These are phyloP conservation scores for Mamestra configurata DNA, from an alignment of 1,140 invertebrate genomes.

Conservation along the genomic window DNA sequence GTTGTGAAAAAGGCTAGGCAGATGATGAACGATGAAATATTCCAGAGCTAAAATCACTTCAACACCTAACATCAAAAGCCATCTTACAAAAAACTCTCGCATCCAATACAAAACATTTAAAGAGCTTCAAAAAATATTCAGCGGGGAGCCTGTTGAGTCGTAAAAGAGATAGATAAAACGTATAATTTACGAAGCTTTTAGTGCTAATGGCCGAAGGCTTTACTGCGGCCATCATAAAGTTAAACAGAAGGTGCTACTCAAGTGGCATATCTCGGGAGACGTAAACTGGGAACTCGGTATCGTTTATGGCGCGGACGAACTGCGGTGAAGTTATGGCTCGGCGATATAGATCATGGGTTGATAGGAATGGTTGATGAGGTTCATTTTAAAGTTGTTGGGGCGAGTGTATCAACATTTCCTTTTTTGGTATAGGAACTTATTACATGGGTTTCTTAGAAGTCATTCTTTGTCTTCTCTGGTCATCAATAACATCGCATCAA, in stretches of 20 bases:
- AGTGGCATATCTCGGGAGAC: constrained; percentile 51
- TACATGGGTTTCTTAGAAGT: too few relatives aligned
- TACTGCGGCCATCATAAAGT: constrained; percentile 70
- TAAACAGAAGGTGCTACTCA: constrained; percentile 69
- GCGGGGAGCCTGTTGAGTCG: constrained; percentile 45
- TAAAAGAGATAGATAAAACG: constrained; percentile 64
- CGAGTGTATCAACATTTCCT: background rate
- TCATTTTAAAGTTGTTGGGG: too few relatives aligned
- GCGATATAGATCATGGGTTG: background rate
- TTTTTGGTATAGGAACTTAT: too few relatives aligned
- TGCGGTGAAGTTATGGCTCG: background rate
- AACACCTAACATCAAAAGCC: background rate
- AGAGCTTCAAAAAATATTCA: constrained; percentile 42
- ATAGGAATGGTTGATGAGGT: background rate
- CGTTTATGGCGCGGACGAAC: constrained; percentile 27
- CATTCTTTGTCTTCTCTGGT: too few relatives aligned
- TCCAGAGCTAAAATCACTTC: background rate
- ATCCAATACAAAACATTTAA: constrained; percentile 36
- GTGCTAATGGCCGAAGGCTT: constrained; percentile 67
- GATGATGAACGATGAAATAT: too few relatives aligned
- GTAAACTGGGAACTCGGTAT: constrained; percentile 18
- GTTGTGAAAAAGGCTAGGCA: too few relatives aligned
- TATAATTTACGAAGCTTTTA: constrained; percentile 69
- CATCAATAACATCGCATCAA: too few relatives aligned
- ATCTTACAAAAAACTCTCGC: background rate